Evolutionary conservation across 2,113 vertebrate species (phyloP).

Genomic region (Aptenodytes patagonicus): DNA sequence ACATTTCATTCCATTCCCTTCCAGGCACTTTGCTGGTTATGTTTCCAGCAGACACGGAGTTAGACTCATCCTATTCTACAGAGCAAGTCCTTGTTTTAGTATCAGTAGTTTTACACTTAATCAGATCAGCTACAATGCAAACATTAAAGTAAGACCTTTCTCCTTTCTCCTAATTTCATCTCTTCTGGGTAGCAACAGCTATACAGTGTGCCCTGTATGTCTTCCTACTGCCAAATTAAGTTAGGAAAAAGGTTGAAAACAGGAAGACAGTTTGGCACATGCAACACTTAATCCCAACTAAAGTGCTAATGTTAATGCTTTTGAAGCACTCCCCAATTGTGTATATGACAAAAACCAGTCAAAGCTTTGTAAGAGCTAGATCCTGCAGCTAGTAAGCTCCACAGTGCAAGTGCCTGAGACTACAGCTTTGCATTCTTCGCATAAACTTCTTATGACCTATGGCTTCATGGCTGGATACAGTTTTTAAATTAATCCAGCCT

Average conservation of each 20-base stretch:
- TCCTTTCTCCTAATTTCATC: neutral
- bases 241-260: neutral
- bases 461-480: neutral
- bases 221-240: neutral
- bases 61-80: neutral
- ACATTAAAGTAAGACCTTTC: neutral
- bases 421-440: neutral
- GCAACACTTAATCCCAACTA: neutral
- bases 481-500: conserved; percentile 25
- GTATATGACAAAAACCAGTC: conserved; percentile 1
- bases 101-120: neutral
- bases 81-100: neutral
- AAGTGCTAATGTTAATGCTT: neutral
- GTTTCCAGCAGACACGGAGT: neutral
- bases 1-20: neutral
- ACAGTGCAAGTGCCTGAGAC: neutral
- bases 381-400: neutral
- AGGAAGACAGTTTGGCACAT: conserved; percentile 22
- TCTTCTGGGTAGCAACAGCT: neutral
- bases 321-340: neutral
- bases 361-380: neutral
- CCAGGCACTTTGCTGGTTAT: neutral
- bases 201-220: neutral
- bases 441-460: conserved; percentile 29
- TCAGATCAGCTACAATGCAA: neutral